Conservation (phyloP, 1,140 invertebrate genomes). For the Drosophila rufa region DNA sequence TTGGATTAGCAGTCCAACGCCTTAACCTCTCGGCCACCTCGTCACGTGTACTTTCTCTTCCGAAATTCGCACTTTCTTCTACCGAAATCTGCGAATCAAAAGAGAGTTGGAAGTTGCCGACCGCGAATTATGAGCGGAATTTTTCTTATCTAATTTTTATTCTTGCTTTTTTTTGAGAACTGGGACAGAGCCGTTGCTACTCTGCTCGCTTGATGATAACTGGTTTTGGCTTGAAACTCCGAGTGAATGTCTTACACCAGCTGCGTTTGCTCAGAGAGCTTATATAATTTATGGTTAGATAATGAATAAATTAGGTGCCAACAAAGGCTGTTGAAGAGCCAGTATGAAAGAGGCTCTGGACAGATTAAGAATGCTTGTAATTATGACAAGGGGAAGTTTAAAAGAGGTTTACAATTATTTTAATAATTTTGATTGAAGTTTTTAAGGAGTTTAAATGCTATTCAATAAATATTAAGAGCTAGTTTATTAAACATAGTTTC, state of each 20-base stretch:
- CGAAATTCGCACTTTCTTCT: slow-evolving; percentile 19
- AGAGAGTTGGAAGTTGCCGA: slow-evolving; percentile 18
- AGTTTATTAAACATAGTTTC: no score
- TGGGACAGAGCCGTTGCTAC: slow-evolving; percentile 33
- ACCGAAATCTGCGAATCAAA: background rate
- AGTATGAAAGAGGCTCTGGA: slow-evolving; percentile 3
- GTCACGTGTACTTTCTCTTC: slow-evolving; percentile 85
- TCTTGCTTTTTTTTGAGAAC: slow-evolving; percentile 2
- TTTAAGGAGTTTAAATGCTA: no score
- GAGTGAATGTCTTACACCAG: slow-evolving; percentile 31
- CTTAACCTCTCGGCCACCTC: slow-evolving; percentile 96
- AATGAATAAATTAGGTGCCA: slow-evolving; percentile 48
- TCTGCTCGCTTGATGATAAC: slow-evolving; percentile 32
- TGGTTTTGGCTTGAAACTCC: slow-evolving; percentile 27
- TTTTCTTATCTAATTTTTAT: slow-evolving; percentile 50
- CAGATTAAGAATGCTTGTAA: slow-evolving; percentile 6
- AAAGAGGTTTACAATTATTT: background rate
- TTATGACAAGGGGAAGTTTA: slow-evolving; percentile 7
- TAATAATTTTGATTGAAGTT: background rate
- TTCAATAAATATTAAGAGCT: no score
- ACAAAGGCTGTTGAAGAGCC: slow-evolving; percentile 16
- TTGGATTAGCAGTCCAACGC: slow-evolving; percentile 94
- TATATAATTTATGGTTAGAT: slow-evolving; percentile 49
- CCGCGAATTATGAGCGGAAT: slow-evolving; percentile 30
- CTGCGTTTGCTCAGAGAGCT: slow-evolving; percentile 39